Percentiles rank a stretch among this genome's conserved stretches.
These are phyloP conservation scores for Acanthisitta chloris DNA, from an alignment of 2,113 vertebrate species.

Conservation along the genomic window DNA sequence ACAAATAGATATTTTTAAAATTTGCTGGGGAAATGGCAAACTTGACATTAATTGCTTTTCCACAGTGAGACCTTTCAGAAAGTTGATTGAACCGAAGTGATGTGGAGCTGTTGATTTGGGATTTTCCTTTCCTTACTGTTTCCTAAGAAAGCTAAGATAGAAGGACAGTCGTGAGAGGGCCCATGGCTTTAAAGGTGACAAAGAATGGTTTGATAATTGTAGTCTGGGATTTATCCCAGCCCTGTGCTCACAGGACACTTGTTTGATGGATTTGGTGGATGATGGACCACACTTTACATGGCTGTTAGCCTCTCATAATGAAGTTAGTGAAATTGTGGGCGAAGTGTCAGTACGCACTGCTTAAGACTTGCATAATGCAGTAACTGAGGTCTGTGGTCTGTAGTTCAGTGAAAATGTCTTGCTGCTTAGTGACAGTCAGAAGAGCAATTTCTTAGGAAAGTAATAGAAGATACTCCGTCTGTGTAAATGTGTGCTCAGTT, in stretches of 20 bases:
- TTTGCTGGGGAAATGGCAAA: neutral
- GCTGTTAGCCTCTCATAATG: neutral
- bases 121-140: neutral
- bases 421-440: neutral
- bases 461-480: neutral
- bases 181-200: neutral
- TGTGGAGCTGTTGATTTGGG: neutral
- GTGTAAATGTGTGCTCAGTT: rapidly evolving
- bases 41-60: neutral
- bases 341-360: neutral
- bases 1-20: neutral
- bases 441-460: neutral
- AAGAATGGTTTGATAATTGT: neutral
- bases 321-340: neutral
- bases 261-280: neutral
- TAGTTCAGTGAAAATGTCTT: neutral
- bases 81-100: neutral
- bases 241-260: neutral
- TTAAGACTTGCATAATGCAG: neutral
- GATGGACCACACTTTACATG: neutral
- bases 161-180: neutral
- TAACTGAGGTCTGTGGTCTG: neutral
- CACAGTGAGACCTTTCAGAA: neutral
- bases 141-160: neutral
- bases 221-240: neutral